Conservation (phyloP, 2,113 vertebrate species). For the Xiphophorus hellerii region DNA sequence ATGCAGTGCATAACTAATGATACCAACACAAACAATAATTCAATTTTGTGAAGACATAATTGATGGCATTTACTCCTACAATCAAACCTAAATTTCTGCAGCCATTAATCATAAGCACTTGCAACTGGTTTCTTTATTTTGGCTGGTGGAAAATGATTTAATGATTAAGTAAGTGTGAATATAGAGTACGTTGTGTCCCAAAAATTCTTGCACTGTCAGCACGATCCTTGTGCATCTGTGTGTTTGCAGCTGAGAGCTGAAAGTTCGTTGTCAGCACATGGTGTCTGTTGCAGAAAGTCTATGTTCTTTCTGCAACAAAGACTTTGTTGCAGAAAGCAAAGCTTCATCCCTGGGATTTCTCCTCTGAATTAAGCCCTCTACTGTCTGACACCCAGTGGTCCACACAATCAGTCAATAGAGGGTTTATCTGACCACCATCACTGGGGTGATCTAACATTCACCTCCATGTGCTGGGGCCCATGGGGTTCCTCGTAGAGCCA, state of each 20-base stretch:
- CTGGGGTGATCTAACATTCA: neutral
- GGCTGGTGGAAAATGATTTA: neutral
- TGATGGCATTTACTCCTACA: neutral
- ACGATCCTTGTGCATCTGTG: neutral
- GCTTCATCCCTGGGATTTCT: conserved; percentile 31
- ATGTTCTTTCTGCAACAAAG: conserved; percentile 31
- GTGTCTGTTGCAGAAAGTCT: conserved; percentile 39
- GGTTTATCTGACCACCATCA: conserved; percentile 31
- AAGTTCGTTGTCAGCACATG: conserved; percentile 11
- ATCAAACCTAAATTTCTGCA: conserved; percentile 9
- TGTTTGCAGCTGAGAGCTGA: conserved; percentile 26
- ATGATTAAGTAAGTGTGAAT: neutral
- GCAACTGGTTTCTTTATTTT: neutral
- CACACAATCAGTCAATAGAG: conserved; percentile 17
- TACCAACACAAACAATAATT: conserved; percentile 7
- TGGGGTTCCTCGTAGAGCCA: conserved; percentile 53
- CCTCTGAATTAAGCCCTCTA: conserved; percentile 26
- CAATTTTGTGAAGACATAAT: neutral
- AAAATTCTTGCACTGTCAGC: conserved; percentile 11
- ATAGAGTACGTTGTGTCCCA: neutral
- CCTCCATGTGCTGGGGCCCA: neutral
- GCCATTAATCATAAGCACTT: neutral
- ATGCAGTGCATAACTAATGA: neutral
- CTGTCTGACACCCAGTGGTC: conserved; percentile 16
- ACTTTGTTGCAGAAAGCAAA: conserved; percentile 2